These are phyloP conservation scores for Ceratina calcarata DNA, from an alignment of 1,140 invertebrate genomes.

Conservation along the genomic window DNA sequence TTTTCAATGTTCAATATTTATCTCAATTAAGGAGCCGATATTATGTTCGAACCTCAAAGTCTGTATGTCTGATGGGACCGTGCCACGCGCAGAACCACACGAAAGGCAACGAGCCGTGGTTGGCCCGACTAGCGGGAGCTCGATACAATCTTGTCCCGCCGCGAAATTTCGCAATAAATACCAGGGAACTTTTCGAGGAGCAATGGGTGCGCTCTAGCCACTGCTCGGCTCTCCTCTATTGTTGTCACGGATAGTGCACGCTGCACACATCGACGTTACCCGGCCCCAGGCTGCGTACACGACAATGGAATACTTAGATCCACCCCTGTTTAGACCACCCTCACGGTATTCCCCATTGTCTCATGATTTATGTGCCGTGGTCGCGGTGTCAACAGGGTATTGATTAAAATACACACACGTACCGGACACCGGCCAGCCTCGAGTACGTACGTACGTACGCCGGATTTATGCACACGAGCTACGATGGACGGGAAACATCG, in stretches of 20 bases:
- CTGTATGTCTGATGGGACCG: too few relatives aligned
- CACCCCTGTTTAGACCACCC: constrained; percentile 49
- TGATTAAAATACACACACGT: constrained; percentile 68
- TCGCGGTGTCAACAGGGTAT: constrained; percentile 67
- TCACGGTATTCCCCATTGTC: constrained; percentile 66
- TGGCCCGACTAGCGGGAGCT: neutral
- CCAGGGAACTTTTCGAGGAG: constrained; percentile 36
- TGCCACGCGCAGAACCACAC: neutral
- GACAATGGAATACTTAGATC: constrained; percentile 73
- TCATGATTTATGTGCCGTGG: constrained; percentile 71
- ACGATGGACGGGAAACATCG: constrained; percentile 43
- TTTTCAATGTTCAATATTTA: too few relatives aligned
- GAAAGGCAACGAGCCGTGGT: neutral
- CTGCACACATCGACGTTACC: constrained; percentile 30
- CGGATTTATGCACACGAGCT: constrained; percentile 54
- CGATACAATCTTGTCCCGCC: constrained; percentile 32
- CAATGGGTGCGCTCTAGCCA: neutral
- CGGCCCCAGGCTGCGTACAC: constrained; percentile 40
- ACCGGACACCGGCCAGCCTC: neutral
- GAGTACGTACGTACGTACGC: constrained; percentile 18
- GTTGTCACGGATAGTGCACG: constrained; percentile 27
- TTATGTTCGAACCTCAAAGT: too few relatives aligned
- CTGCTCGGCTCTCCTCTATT: constrained; percentile 10
- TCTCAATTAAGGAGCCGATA: too few relatives aligned
- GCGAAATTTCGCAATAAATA: constrained; percentile 47